Percentiles rank a stretch among this genome's conserved stretches.
Evolutionary conservation across 2,888 invertebrate genomes (phyloP).

Genomic region (Elysia crispata): DNA sequence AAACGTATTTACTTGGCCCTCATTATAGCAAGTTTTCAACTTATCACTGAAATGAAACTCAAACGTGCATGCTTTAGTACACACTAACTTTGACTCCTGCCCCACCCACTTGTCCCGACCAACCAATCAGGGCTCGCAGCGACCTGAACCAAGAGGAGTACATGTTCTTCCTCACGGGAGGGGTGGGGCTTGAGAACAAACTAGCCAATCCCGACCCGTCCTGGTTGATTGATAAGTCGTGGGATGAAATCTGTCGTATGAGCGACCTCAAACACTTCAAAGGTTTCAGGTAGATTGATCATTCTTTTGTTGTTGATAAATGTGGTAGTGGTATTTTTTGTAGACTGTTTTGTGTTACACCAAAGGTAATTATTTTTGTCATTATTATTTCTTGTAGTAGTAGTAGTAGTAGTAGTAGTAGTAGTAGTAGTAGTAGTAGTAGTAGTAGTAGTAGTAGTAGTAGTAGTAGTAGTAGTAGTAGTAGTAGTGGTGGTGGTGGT

Average conservation of each 20-base stretch:
- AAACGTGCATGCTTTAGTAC: no score
- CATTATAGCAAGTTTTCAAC: no score
- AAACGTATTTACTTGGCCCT: no score
- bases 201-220: conserved; percentile 82
- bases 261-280: conserved; percentile 83
- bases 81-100: no score
- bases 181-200: conserved; percentile 84
- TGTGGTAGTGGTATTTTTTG: background rate
- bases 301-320: background rate
- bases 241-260: conserved; percentile 89
- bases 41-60: no score
- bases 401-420: background rate
- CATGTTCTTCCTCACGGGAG: conserved; percentile 80
- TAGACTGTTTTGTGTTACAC: background rate
- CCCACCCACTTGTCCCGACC: no score
- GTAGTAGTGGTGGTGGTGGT: conserved; percentile 4
- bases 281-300: conserved; percentile 81
- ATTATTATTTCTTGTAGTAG: background rate
- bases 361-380: background rate
- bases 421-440: background rate
- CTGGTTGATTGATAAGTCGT: conserved; percentile 87
- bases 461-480: background rate
- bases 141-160: conserved; percentile 78
- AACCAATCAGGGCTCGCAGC: conserved; percentile 65
- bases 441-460: background rate